Conservation (phyloP, 2,797 vertebrate genomes). For the Girardinus metallicus region DNA sequence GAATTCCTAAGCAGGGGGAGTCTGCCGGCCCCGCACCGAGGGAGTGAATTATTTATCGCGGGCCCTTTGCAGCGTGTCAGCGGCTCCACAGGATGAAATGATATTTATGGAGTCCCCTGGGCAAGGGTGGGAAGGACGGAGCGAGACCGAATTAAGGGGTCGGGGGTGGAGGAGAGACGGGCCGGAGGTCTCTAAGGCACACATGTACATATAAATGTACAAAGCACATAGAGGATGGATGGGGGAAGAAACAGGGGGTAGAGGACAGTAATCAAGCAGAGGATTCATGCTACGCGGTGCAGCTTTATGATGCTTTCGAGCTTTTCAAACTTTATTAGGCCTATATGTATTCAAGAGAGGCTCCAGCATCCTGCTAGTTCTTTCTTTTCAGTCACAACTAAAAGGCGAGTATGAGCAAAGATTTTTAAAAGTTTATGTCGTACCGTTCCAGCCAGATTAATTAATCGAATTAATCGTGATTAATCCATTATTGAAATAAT, state of each 20-base stretch:
- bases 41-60: slow-evolving; percentile 89
- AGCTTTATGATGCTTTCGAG: neutral
- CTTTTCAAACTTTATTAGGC: neutral
- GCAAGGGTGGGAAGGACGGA: slow-evolving; percentile 71
- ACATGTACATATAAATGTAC: slow-evolving; percentile 23
- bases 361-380: neutral
- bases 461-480: too few species aligned
- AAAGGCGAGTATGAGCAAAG: neutral
- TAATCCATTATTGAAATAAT: too few species aligned
- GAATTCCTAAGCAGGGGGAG: slow-evolving; percentile 86
- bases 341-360: neutral
- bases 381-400: neutral
- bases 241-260: slow-evolving; percentile 7
- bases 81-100: slow-evolving; percentile 87
- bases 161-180: slow-evolving; percentile 19
- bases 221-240: slow-evolving; percentile 17
- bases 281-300: neutral
- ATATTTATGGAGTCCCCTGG: slow-evolving; percentile 90
- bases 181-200: slow-evolving; percentile 46
- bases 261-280: slow-evolving; percentile 13
- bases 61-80: slow-evolving; percentile 87
- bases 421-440: neutral
- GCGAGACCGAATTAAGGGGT: slow-evolving; percentile 58
- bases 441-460: neutral
- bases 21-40: slow-evolving; percentile 67